Conservation (phyloP, 2,888 invertebrate genomes). For the Lycia hirtaria region DNA sequence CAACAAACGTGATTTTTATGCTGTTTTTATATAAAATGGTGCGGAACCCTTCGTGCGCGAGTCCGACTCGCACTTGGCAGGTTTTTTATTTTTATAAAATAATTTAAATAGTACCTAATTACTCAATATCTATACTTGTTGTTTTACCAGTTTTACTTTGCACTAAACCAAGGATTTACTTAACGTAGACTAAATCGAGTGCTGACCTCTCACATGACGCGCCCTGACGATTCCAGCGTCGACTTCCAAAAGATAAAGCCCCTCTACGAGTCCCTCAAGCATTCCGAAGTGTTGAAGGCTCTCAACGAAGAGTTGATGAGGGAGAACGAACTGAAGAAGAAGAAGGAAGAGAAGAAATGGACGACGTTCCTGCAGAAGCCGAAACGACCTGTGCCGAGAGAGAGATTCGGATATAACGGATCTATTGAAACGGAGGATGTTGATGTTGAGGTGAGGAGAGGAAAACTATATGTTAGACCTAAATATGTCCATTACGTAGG, state of each 20-base stretch:
- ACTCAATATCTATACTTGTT: too few relatives aligned
- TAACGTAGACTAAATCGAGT: slow-evolving; percentile 68
- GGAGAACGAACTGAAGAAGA: slow-evolving; percentile 78
- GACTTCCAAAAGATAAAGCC: slow-evolving; percentile 89
- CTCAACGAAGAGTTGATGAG: slow-evolving; percentile 85
- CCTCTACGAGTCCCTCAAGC: slow-evolving; percentile 85
- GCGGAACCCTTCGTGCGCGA: too few relatives aligned
- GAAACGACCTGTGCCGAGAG: slow-evolving; percentile 86
- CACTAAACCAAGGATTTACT: slow-evolving; percentile 48
- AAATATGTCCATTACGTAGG: too few relatives aligned
- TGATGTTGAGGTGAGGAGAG: slow-evolving; percentile 53
- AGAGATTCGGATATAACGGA: slow-evolving; percentile 61
- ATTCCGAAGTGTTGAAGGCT: slow-evolving; percentile 88
- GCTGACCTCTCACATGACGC: slow-evolving; percentile 72
- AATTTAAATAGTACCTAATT: too few relatives aligned
- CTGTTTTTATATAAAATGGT: too few relatives aligned
- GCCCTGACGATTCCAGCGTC: slow-evolving; percentile 82
- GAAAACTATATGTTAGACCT: too few relatives aligned
- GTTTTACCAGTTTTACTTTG: too few relatives aligned
- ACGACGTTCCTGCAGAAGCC: slow-evolving; percentile 92
- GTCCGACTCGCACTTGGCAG: too few relatives aligned
- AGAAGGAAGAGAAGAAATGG: slow-evolving; percentile 87
- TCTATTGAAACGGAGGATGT: slow-evolving; percentile 52
- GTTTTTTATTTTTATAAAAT: too few relatives aligned
- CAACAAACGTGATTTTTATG: too few relatives aligned